Conservation (phyloP, 2,797 vertebrate species). For the Clarias laeviceps region DNA sequence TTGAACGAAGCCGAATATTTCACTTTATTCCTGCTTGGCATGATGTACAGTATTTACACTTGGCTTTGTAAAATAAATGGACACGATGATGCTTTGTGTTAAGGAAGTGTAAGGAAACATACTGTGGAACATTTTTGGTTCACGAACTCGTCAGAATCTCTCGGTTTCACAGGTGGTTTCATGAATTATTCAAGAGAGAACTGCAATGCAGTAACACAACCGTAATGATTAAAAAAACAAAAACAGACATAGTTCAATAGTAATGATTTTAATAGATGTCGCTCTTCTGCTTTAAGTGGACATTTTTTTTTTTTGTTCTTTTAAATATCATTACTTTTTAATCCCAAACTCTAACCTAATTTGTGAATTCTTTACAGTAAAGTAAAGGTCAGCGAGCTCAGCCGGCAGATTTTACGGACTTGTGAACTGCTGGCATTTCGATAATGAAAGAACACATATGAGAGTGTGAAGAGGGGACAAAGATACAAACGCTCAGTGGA, state of each 20-base stretch:
- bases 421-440: slow-evolving; percentile 24
- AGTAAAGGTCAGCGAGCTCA: background rate
- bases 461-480: background rate
- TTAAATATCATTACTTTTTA: slow-evolving; percentile 11
- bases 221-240: too few species aligned
- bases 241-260: too few species aligned
- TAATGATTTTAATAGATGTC: background rate
- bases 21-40: slow-evolving; percentile 2
- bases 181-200: background rate
- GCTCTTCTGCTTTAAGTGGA: too few species aligned
- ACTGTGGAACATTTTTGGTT: background rate
- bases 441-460: background rate
- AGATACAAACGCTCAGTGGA: background rate
- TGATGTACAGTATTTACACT: background rate
- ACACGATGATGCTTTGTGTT: background rate
- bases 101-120: background rate
- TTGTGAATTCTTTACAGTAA: background rate
- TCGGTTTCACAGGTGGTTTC: background rate
- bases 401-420: background rate
- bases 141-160: background rate
- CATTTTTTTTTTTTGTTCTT: background rate
- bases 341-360: background rate
- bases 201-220: background rate
- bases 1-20: background rate
- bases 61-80: background rate